Base-by-base conservation (phyloP, 2,888 invertebrate species). In the Colletes collaris region DNA sequence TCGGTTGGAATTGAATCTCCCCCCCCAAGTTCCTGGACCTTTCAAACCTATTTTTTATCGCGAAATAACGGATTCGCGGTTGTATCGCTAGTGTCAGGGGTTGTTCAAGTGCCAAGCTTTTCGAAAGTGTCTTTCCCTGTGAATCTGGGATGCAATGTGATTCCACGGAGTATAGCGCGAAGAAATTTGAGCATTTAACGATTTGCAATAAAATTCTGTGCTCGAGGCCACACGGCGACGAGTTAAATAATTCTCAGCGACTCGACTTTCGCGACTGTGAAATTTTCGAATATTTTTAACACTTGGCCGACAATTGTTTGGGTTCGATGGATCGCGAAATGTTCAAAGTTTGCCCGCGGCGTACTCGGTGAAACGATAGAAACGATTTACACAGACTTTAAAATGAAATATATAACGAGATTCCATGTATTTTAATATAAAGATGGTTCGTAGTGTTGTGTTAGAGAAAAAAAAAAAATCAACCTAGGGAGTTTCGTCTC, bases 61-160 rank as follows among this genome's bases (percentile, higher is more conserved):
- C 60, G 6, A 56, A 60, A 60, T 52, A 53, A 35, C 67, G 49
- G 59, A 40, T 10, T 37, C 49, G 73, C 27, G 37, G 37, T 19
- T 65, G 60, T 65, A 37, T n/a, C 59, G 44, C 53, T 58, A 44
- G 52, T 44, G 74, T 68, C 60, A 27, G 62, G 68, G 71, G 69
- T 79, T 74, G 76, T 65, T 84, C 75, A 87, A 86, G 87, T 87
- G 89, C 88, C 89, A 89, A 89, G 86, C 81, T 87, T 87, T 64
- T 80, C 76, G 67, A 85, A 82, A 85, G 82, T 87, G 87, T 89
- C 86, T 87, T 86, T 88, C 79, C 77, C 81, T 75, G 63, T 69
- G 73, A 81, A 78, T 58, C 66, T 74, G 82, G 84, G 78, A 84
- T 52, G 40, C 55, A 50, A 68, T n/a, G n/a, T 8, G 55, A 53